Conservation (phyloP, 2,113 vertebrate species). For the Bubo blakistoni region DNA sequence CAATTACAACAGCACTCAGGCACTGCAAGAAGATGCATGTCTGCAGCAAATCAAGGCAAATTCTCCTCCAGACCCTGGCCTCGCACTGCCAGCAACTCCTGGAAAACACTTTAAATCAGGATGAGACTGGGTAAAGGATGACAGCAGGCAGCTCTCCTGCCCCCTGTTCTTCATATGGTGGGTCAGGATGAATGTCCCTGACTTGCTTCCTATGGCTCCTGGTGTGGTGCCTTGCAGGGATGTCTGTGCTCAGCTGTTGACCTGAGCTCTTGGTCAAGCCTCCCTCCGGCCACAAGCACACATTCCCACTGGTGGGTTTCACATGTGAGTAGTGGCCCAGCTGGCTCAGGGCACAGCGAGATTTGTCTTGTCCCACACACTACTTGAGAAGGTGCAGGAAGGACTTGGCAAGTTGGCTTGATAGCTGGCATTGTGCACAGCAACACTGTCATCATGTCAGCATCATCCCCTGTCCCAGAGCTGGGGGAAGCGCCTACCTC, state of each 20-base stretch:
- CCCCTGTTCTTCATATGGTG: neutral
- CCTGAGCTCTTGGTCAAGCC: neutral
- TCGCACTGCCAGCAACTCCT: neutral
- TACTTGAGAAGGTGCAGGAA: neutral
- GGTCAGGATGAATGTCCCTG: neutral
- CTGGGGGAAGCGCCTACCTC: neutral
- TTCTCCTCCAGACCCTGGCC: neutral
- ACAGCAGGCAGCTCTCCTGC: neutral
- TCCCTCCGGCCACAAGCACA: neutral
- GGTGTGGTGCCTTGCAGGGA: neutral
- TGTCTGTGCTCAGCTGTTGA: neutral
- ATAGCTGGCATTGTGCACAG: neutral
- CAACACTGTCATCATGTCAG: neutral
- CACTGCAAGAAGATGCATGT: neutral
- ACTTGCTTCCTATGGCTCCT: neutral
- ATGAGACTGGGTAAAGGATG: neutral
- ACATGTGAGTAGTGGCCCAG: rapidly evolving
- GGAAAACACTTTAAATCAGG: neutral
- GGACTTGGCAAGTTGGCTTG: neutral
- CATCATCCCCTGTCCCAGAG: neutral
- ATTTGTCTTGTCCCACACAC: no score
- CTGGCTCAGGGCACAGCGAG: neutral
- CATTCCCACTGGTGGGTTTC: neutral
- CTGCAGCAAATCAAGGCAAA: neutral
- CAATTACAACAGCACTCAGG: neutral